Evolutionary conservation across 2,797 vertebrate genomes (phyloP), one percentile per base, ranked within the genome.

Genomic region (Halcyon chelicuti): DNA sequence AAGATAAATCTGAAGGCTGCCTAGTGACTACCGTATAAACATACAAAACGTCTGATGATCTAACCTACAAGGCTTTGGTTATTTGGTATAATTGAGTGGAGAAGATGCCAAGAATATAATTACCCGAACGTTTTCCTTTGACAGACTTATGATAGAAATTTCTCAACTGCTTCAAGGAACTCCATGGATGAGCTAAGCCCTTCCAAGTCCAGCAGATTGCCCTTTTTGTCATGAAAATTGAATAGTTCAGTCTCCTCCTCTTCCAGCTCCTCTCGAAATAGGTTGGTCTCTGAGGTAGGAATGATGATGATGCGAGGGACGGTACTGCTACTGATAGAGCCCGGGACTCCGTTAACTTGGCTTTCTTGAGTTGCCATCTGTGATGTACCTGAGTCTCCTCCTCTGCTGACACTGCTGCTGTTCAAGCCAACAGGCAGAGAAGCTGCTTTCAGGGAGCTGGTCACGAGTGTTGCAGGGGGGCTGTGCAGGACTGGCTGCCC

Each of bases 241-340:
- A 97, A 96, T 77, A 96, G 91, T 63, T 95, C 90, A 70, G 49
- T 55, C 28, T 96, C 97, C 79, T 97, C 94, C 96, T 97, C 60
- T 76, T 86, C 93, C 14, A 49, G 44, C 51, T 94, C 85, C 29
- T 80, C 85, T 70, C 10, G 96, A 82, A 98, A 97, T 7, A 98
- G 94, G 82, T 97, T 98, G 77, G 96, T 98, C 78, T 99, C 98
- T 66, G 98, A 98, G n/a, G 98, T 98, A 76, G 98, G 98, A 81
- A 98, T 98, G 86, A 99, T 98, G 88, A 99, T 96, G 52, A 99
- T 98, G 70, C 97, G 98, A 46, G 98, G 98, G 55, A 99, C 81
- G 19, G 51, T 76, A 58, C 54, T 28, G 96, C 93, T 97, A 66
- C 83, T 14, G 7, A 85, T 68, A 46, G 95, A 96, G 47, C 92